phyloP scores from a whole-genome alignment of 2,888 invertebrate species.

The Caradrina clavipalpis region DNA sequence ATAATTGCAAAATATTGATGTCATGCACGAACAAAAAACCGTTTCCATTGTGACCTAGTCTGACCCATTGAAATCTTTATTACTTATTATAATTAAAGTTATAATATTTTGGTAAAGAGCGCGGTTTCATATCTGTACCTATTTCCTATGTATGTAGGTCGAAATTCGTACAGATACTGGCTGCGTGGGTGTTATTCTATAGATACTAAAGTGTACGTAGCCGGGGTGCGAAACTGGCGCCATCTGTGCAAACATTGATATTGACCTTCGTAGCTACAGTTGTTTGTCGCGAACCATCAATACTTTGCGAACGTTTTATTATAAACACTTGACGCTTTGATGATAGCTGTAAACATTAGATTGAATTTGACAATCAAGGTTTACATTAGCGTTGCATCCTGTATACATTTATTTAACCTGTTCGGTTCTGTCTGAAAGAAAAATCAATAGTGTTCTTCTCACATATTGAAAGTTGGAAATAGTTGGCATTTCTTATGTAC shows the following conservation, averaged over 20 bases:
- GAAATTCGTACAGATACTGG: slow-evolving; percentile 25
- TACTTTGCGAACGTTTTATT: slow-evolving; percentile 56
- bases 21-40: slow-evolving; percentile 23
- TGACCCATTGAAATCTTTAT: slow-evolving; percentile 32
- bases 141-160: slow-evolving; percentile 19
- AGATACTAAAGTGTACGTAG: slow-evolving; percentile 34
- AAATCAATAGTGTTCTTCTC: slow-evolving; percentile 51
- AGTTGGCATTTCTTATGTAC: slow-evolving; percentile 6
- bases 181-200: slow-evolving; percentile 42
- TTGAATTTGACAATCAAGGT: slow-evolving; percentile 20
- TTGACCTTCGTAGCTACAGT: slow-evolving; percentile 71
- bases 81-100: slow-evolving; percentile 14
- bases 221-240: slow-evolving; percentile 57
- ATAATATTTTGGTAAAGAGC: slow-evolving; percentile 15
- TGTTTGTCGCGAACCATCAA: slow-evolving; percentile 56
- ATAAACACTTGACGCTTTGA: slow-evolving; percentile 59
- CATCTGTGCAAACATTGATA: slow-evolving; percentile 75
- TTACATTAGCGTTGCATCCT: slow-evolving; percentile 2
- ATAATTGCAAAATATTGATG: slow-evolving; percentile 31
- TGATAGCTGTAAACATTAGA: slow-evolving; percentile 37
- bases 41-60: slow-evolving; percentile 37
- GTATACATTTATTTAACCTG: slow-evolving; percentile 10
- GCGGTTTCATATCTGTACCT: slow-evolving; percentile 2
- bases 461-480: slow-evolving; percentile 15
- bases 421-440: slow-evolving; percentile 9